Percentiles rank a stretch among this genome's conserved stretches.
Evolutionary conservation across 2,797 vertebrate genomes (phyloP).

Genomic region (Lacerta viridis): DNA sequence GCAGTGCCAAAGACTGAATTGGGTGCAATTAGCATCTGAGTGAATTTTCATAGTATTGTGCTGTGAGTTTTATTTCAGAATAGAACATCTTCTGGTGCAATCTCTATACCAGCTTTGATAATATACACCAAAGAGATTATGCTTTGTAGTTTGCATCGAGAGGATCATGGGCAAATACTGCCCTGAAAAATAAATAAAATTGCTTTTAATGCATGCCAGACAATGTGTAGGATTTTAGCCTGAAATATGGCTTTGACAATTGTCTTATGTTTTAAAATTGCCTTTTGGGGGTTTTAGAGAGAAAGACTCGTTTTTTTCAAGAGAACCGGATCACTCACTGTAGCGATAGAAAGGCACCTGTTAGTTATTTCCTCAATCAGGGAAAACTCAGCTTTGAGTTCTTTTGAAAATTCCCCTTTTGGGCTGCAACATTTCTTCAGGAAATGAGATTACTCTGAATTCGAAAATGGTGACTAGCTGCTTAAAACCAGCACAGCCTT

Average conservation of each 20-base stretch:
- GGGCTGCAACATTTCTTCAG: slow-evolving; percentile 56
- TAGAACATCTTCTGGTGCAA: neutral
- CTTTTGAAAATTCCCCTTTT: slow-evolving; percentile 51
- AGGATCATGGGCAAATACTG: neutral
- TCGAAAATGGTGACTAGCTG: slow-evolving; percentile 60
- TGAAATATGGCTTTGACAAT: slow-evolving; percentile 67
- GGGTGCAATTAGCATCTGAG: too few relatives aligned
- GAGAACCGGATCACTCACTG: slow-evolving; percentile 35
- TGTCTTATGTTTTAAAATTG: slow-evolving; percentile 67
- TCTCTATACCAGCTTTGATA: neutral
- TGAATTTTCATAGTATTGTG: too few relatives aligned
- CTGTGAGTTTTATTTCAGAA: too few relatives aligned
- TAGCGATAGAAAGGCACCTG: slow-evolving; percentile 46
- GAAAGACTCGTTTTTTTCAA: slow-evolving; percentile 55
- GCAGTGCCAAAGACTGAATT: too few relatives aligned
- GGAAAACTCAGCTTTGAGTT: slow-evolving; percentile 45
- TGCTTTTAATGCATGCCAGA: slow-evolving; percentile 45
- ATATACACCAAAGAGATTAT: neutral
- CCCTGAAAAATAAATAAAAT: slow-evolving; percentile 42
- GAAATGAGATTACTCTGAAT: slow-evolving; percentile 67
- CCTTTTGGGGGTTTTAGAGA: slow-evolving; percentile 45
- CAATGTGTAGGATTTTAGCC: slow-evolving; percentile 57
- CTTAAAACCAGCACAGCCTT: slow-evolving; percentile 32
- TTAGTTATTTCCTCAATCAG: slow-evolving; percentile 67
- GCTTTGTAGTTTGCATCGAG: neutral